Percentiles rank a stretch among this genome's conserved stretches.
phyloP scores from a whole-genome alignment of 64 coral and sea anemone genomes.

The Pachyseris speciosa region DNA sequence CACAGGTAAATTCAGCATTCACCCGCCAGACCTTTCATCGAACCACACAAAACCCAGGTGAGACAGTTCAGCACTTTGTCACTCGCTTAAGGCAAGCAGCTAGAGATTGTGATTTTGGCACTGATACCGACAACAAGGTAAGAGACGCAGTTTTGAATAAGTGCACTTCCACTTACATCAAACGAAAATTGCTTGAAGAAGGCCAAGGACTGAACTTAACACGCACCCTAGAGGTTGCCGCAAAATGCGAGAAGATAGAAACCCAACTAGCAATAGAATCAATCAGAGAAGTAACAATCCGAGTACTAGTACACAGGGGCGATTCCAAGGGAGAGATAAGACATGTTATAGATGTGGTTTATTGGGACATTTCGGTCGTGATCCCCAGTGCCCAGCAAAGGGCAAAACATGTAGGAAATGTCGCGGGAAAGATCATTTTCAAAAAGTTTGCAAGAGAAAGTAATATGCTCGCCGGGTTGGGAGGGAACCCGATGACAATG shows the following conservation, averaged over 20 bases:
- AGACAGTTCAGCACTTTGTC: slow-evolving; percentile 50
- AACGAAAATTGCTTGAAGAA: slow-evolving; percentile 59
- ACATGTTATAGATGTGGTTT: slow-evolving; percentile 48
- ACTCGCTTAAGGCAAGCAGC: slow-evolving; percentile 12
- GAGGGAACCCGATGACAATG: background rate
- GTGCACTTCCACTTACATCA: slow-evolving; percentile 9
- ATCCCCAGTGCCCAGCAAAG: slow-evolving; percentile 48
- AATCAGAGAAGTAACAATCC: background rate
- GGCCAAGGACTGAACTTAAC: slow-evolving; percentile 6
- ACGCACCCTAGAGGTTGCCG: slow-evolving; percentile 43
- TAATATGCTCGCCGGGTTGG: background rate
- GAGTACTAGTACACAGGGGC: background rate
- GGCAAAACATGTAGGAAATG: slow-evolving; percentile 49
- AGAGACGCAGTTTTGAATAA: slow-evolving; percentile 32
- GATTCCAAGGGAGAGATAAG: slow-evolving; percentile 16
- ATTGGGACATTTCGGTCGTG: slow-evolving; percentile 17
- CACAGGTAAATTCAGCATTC: slow-evolving; percentile 10
- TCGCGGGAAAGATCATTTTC: slow-evolving; percentile 37
- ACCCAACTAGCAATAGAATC: slow-evolving; percentile 40
- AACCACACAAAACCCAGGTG: background rate
- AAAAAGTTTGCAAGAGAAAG: slow-evolving; percentile 18
- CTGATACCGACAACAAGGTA: slow-evolving; percentile 39
- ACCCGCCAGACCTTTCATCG: background rate
- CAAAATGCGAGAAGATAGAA: slow-evolving; percentile 71
- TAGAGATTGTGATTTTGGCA: slow-evolving; percentile 53